phyloP scores from a whole-genome alignment of 2,888 invertebrate genomes.

The Sericinus montela region DNA sequence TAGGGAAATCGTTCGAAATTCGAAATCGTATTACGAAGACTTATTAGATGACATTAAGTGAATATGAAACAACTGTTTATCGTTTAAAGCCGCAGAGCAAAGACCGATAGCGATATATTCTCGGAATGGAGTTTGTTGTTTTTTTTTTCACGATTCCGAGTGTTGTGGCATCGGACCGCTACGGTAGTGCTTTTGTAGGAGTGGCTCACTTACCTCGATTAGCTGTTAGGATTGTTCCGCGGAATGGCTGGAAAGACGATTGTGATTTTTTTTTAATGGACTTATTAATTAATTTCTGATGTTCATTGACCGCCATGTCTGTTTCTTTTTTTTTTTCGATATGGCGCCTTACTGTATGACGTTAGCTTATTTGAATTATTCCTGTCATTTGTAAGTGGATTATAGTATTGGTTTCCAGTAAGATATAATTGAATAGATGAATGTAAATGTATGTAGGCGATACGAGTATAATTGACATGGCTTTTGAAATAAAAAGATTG shows the following conservation, averaged over 20 bases:
- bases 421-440: too few species aligned
- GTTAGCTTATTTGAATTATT: too few species aligned
- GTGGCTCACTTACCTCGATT: slow-evolving; percentile 7
- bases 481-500: too few species aligned
- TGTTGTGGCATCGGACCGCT: background rate
- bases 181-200: slow-evolving; percentile 1
- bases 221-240: background rate
- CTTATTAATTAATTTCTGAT: background rate
- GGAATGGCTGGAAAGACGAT: background rate
- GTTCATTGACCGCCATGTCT: background rate
- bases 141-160: slow-evolving; percentile 1
- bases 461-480: too few species aligned
- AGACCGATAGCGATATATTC: background rate
- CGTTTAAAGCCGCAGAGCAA: background rate
- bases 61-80: background rate
- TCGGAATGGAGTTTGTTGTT: background rate
- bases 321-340: too few species aligned
- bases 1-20: too few species aligned
- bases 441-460: too few species aligned
- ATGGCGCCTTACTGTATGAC: too few species aligned
- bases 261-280: background rate
- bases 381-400: too few species aligned
- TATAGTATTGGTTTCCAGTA: too few species aligned
- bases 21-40: background rate
- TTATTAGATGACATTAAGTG: background rate